Percentiles rank a stretch among this genome's conserved stretches.
These are phyloP conservation scores for Microctonus hyperodae DNA, from an alignment of 2,888 invertebrate species.

Conservation along the genomic window DNA sequence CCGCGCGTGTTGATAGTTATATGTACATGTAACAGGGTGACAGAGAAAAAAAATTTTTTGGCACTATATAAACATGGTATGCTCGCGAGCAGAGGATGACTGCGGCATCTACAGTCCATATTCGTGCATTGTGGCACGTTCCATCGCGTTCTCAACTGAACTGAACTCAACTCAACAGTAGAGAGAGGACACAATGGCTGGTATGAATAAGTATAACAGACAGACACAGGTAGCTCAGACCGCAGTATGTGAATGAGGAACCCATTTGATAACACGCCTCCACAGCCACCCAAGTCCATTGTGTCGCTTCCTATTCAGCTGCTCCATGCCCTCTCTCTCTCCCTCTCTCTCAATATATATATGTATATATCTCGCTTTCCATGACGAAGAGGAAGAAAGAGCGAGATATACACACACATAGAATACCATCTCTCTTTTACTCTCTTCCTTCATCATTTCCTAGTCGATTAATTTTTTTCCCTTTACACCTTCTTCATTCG, in stretches of 20 bases:
- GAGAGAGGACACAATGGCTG: constrained; percentile 59
- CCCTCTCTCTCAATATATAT: constrained; percentile 36
- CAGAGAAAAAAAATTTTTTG: constrained; percentile 30
- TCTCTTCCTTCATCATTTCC: neutral
- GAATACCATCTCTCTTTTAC: constrained; percentile 26
- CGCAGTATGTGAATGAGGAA: constrained; percentile 64
- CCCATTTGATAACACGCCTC: constrained; percentile 64
- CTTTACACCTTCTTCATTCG: constrained; percentile 19
- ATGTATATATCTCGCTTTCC: constrained; percentile 27
- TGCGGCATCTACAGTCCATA: constrained; percentile 52
- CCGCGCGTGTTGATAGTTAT: constrained; percentile 21
- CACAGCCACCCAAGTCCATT: constrained; percentile 62
- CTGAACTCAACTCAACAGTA: constrained; percentile 57
- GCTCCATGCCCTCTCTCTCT: constrained; percentile 55
- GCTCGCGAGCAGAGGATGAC: constrained; percentile 34
- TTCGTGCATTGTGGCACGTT: constrained; percentile 63
- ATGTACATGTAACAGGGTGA: constrained; percentile 14
- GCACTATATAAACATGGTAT: constrained; percentile 29
- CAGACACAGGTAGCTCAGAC: constrained; percentile 62
- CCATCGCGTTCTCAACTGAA: constrained; percentile 63
- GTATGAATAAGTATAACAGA: constrained; percentile 64
- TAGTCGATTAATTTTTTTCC: constrained; percentile 24
- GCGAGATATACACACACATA: too few relatives aligned
- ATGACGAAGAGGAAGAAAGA: too few relatives aligned
- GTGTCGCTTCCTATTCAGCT: constrained; percentile 63